Base-by-base conservation (phyloP, 2,888 invertebrate species). In the Parapristionchus giblindavisi region DNA sequence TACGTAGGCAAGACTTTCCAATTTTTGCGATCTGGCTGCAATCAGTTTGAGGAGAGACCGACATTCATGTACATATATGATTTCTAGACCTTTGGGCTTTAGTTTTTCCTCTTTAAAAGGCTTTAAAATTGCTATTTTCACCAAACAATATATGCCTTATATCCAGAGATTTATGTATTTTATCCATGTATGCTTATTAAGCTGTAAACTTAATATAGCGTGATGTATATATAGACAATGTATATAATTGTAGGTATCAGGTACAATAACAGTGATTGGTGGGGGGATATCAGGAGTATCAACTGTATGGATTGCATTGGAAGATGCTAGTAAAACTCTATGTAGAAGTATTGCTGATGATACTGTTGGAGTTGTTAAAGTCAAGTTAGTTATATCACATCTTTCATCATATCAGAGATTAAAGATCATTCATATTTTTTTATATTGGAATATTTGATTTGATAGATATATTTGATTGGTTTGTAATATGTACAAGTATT, bases 311-410 rank as follows among this genome's bases (percentile, higher is more conserved):
- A 89, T 91, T 82, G 92, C 93, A 2, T 88, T 93, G 52, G 93
- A 93, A 85, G 90, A 91, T 65, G 93, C 93, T 0, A 93, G 93
- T 1, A 90, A 90, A 75, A 91, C 92, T 65, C 85, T 91, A 68
- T 93, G 92, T 11, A 88, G 85, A 65, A 89, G 86, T 77, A 88
- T 93, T 34, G 91, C 92, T 68, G 90, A 92, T 80, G 93, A 93
- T 88, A 93, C 93, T 0, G 93, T 93, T 0, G 91, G 91, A 85
- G 91, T 93, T 74, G 92, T 93, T 54, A 90, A 92, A 82, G 92
- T 93, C 86, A 93, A 92, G 93, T 93, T 89, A 89, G 90, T 87
- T 34, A 29, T 75, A 4, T 24, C n/a, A 21, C 29, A 17, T 32
- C 1, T 56, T 43, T 29, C 29, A 6, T 48, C 29, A 51, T 51